Conservation (phyloP, 2,888 invertebrate genomes). For the Trachelus troglodyta region DNA sequence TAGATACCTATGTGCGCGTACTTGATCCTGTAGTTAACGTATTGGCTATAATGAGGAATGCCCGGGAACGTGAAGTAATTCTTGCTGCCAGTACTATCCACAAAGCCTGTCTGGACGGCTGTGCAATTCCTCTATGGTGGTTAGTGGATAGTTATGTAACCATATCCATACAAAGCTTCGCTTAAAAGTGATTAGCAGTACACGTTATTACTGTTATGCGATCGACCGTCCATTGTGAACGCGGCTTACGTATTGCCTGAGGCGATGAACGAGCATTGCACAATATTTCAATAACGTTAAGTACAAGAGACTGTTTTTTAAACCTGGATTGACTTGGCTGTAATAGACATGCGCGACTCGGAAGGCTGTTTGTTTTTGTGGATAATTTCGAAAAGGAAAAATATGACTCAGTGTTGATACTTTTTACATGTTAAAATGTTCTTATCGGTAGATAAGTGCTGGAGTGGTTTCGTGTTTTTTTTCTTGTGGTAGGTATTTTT, state of each 20-base stretch:
- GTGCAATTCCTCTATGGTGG: neutral
- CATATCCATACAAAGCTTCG: neutral
- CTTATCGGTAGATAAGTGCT: no score
- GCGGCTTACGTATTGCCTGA: neutral
- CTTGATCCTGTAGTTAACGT: neutral
- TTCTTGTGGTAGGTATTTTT: no score
- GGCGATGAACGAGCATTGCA: neutral
- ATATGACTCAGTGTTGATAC: neutral
- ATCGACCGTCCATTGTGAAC: neutral
- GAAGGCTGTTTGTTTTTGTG: no score
- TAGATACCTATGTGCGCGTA: neutral
- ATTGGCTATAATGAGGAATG: neutral
- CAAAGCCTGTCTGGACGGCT: neutral
- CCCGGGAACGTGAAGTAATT: neutral
- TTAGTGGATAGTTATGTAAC: neutral
- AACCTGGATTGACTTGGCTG: neutral
- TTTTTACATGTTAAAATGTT: no score
- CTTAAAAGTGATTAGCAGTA: neutral
- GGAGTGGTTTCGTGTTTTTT: no score
- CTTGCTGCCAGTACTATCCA: neutral
- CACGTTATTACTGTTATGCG: neutral
- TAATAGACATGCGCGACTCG: neutral
- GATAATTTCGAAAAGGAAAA: neutral
- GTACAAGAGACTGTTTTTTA: neutral
- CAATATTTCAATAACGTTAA: neutral